Evolutionary conservation across 2,888 invertebrate genomes (phyloP).

Genomic region (Callyntrura guangdongensis): DNA sequence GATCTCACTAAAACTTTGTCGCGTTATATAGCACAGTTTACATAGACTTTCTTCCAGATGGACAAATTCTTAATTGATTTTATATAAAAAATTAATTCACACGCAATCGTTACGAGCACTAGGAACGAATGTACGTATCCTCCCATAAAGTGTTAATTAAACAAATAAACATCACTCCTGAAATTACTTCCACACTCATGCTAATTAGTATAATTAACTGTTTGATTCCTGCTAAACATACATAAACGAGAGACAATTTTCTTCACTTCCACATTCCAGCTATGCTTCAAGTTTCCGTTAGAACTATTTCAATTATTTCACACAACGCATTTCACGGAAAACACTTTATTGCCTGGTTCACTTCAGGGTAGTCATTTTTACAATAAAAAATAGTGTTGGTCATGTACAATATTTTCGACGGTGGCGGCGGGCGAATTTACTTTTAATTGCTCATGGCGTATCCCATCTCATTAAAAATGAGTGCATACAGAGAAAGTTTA

Average conservation of each 20-base stretch:
- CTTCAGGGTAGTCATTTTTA: too few relatives aligned
- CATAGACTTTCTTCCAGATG: not conserved
- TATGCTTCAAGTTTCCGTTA: too few relatives aligned
- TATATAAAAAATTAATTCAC: conserved; percentile 1
- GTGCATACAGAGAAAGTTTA: too few relatives aligned
- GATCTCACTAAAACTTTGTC: conserved; percentile 38
- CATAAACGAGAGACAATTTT: not conserved
- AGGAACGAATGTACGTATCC: conserved; percentile 6
- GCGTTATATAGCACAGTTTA: not conserved
- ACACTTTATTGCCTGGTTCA: too few relatives aligned
- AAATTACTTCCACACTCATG: conserved; percentile 1
- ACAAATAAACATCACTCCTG: not conserved
- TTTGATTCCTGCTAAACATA: not conserved
- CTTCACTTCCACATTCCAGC: conserved; percentile 9
- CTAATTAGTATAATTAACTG: conserved; percentile 24
- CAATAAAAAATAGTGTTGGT: too few relatives aligned
- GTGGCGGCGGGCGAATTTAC: too few relatives aligned
- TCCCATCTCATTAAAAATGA: too few relatives aligned
- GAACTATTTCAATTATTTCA: too few relatives aligned
- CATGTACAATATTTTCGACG: too few relatives aligned
- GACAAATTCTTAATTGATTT: not conserved
- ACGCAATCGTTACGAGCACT: conserved; percentile 22
- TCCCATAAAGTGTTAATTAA: conserved; percentile 28
- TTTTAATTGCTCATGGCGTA: too few relatives aligned
- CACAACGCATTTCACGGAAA: too few relatives aligned